Conservation (phyloP, 2,113 vertebrate genomes). For the Gadus chalcogrammus region DNA sequence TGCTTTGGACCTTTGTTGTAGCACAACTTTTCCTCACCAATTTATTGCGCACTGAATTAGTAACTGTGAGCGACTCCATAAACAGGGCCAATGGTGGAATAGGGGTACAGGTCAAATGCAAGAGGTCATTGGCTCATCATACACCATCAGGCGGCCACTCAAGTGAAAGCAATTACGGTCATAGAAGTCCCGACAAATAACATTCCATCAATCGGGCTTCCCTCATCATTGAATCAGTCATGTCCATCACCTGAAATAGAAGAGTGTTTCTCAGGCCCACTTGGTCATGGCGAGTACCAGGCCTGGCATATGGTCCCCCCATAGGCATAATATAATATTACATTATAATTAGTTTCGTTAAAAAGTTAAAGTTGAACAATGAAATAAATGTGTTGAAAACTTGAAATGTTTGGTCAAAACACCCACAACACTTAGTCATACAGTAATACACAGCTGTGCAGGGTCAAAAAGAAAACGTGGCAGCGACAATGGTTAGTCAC, state of each 20-base stretch:
- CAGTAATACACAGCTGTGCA: not conserved
- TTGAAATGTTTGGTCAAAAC: too few species aligned
- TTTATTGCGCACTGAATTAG: not conserved
- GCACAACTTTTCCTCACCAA: too few species aligned
- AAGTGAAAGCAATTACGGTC: conserved; percentile 24
- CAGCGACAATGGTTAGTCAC: conserved; percentile 3
- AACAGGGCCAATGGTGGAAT: too few species aligned
- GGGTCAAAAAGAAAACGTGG: not conserved
- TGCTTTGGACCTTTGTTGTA: too few species aligned
- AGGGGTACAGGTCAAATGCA: not conserved
- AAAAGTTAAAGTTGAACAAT: not conserved
- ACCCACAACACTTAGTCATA: too few species aligned
- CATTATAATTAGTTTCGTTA: not conserved
- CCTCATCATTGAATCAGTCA: conserved; percentile 30
- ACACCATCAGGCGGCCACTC: conserved; percentile 13
- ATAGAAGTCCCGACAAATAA: conserved; percentile 49
- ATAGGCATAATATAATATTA: conserved; percentile 11
- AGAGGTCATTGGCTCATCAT: not conserved
- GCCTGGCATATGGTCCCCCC: too few species aligned
- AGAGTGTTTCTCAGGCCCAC: not conserved
- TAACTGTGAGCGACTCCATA: conserved; percentile 18
- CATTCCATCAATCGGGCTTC: conserved; percentile 44
- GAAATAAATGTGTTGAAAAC: too few species aligned
- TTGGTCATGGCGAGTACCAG: not conserved
- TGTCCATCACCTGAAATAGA: conserved; percentile 45